Evolutionary conservation across 2,797 vertebrate species (phyloP).

Genomic region (Pelochelys cantorii): DNA sequence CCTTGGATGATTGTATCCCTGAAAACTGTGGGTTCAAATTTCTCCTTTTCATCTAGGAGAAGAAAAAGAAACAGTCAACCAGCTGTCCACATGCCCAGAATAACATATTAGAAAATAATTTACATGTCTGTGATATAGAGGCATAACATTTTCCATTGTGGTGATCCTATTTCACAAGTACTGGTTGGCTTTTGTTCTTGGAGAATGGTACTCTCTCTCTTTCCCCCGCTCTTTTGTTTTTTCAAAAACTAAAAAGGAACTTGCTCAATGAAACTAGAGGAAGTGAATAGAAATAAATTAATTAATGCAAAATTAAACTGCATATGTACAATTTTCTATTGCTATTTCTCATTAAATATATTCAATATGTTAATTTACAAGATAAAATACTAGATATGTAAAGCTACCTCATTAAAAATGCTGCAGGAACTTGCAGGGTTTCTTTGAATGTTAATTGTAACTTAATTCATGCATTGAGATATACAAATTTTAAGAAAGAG

Average conservation of each 20-base stretch:
- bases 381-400: not conserved
- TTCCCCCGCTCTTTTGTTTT: not conserved
- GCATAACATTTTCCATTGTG: not conserved
- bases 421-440: not conserved
- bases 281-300: not conserved
- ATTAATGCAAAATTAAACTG: not conserved
- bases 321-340: not conserved
- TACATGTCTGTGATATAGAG: not conserved
- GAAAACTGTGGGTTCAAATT: slow-evolving; percentile 96
- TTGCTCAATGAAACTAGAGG: not conserved
- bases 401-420: not conserved
- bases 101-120: not conserved
- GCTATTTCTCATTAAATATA: not conserved
- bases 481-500: not conserved
- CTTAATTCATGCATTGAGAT: not conserved
- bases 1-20: slow-evolving; percentile 92
- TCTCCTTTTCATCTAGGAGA: slow-evolving; percentile 94
- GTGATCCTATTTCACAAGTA: not conserved
- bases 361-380: no score
- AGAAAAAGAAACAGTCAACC: not conserved
- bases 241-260: not conserved
- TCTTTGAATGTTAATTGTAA: slow-evolving; percentile 3
- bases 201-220: not conserved
- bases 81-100: not conserved
- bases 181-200: not conserved